Conservation (phyloP, 1,140 invertebrate species). For the Asobara japonica region DNA sequence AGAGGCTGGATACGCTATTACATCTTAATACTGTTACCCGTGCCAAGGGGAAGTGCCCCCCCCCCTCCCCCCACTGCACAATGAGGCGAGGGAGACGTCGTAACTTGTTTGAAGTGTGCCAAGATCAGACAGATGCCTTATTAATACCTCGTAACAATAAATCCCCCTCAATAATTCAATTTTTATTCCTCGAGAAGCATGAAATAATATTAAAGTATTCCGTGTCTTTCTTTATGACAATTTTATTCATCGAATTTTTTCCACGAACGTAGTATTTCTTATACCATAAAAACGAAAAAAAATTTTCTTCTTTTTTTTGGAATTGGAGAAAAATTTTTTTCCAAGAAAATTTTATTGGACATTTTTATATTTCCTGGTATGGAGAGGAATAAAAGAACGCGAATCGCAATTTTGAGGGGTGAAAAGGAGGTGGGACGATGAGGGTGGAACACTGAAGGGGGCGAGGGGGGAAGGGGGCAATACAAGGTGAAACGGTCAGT, state of each 20-base stretch:
- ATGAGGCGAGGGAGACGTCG: constrained; percentile 35
- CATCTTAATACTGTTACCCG: constrained; percentile 44
- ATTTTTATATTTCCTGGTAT: neutral
- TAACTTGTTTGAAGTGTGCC: constrained; percentile 44
- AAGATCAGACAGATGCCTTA: constrained; percentile 51
- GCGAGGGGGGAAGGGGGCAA: neutral
- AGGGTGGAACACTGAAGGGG: neutral
- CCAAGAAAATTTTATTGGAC: neutral
- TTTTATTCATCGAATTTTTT: neutral
- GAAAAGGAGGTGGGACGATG: neutral
- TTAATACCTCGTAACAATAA: constrained; percentile 27
- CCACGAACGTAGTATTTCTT: too few relatives aligned
- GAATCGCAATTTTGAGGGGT: neutral
- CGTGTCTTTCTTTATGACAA: too few relatives aligned
- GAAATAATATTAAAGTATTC: neutral
- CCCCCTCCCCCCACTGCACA: neutral
- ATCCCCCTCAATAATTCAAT: constrained; percentile 8
- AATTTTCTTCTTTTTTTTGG: too few relatives aligned
- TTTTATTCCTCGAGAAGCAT: neutral
- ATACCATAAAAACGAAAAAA: too few relatives aligned
- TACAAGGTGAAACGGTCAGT: constrained; percentile 34
- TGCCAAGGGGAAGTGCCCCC: constrained; percentile 29
- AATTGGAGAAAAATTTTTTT: neutral
- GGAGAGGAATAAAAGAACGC: neutral
- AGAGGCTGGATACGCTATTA: constrained; percentile 41